Evolutionary conservation across 2,797 vertebrate species (phyloP).

Genomic region (Tauraco hartlaubi): DNA sequence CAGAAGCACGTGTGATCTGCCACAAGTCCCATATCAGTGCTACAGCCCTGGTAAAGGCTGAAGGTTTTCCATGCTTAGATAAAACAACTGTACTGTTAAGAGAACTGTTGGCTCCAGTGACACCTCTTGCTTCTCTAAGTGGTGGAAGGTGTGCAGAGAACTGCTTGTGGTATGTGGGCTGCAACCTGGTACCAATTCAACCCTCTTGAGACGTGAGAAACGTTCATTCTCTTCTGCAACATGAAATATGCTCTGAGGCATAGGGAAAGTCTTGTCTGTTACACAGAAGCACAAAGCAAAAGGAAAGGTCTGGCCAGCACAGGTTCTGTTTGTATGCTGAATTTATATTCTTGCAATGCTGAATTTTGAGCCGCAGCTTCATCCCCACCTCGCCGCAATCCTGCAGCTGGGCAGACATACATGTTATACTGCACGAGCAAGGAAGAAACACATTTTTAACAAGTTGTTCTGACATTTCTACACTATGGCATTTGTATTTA

Average conservation of each 20-base stretch:
- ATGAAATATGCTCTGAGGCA: not conserved
- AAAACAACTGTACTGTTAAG: not conserved
- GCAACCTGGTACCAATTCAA: not conserved
- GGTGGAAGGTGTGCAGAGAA: not conserved
- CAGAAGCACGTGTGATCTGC: not conserved
- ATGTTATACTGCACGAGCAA: not conserved
- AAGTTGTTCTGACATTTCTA: constrained; percentile 70
- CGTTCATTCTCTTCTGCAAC: not conserved
- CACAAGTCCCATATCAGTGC: not conserved
- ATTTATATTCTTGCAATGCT: constrained; percentile 10
- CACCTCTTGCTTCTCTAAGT: not conserved
- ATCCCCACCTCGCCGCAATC: not conserved
- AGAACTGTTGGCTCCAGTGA: not conserved
- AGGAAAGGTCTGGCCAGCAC: not conserved
- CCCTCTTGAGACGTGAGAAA: not conserved
- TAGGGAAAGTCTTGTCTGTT: not conserved
- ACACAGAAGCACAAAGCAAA: not conserved
- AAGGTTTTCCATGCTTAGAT: not conserved
- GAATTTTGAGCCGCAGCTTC: constrained; percentile 1
- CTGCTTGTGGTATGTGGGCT: not conserved
- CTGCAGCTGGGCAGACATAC: constrained; percentile 23
- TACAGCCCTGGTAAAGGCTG: not conserved
- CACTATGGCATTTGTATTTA: constrained; percentile 55
- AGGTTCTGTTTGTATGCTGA: not conserved
- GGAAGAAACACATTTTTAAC: constrained; percentile 58